Percentiles rank a stretch among this genome's conserved stretches.
These are phyloP conservation scores for Cantharis lateralis DNA, from an alignment of 2,888 invertebrate genomes.

Conservation along the genomic window DNA sequence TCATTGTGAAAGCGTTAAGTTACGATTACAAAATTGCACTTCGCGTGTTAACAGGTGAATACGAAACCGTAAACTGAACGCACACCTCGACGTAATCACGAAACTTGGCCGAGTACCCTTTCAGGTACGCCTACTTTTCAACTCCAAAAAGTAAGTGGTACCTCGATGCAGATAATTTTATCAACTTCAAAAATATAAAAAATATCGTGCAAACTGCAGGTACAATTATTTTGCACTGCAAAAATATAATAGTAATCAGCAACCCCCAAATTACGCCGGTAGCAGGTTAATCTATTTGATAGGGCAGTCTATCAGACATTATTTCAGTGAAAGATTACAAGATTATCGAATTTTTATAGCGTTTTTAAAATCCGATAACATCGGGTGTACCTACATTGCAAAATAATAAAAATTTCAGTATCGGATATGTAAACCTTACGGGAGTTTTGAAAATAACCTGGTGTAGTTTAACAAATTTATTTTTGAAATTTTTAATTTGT, in stretches of 20 bases:
- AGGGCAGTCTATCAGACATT: background rate
- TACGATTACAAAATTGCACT: background rate
- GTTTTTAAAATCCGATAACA: background rate
- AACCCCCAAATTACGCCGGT: background rate
- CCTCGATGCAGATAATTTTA: background rate
- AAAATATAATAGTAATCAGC: background rate
- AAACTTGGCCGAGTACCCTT: constrained; percentile 6
- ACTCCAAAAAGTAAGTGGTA: constrained; percentile 13
- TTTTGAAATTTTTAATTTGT: no score
- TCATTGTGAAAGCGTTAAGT: background rate
- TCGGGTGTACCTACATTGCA: no score
- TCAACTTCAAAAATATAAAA: background rate
- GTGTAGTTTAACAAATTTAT: no score
- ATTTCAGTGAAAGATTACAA: background rate
- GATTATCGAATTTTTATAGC: background rate
- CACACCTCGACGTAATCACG: constrained; percentile 12
- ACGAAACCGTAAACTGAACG: constrained; percentile 12
- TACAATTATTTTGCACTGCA: background rate
- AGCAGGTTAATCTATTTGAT: background rate
- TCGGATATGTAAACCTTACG: no score
- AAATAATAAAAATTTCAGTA: no score
- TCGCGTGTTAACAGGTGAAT: constrained; percentile 3
- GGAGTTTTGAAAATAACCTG: no score
- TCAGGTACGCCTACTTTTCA: constrained; percentile 17
- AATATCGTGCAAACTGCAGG: background rate